These are phyloP conservation scores for Bombyx mandarina DNA, from an alignment of 1,140 invertebrate species.

Conservation along the genomic window DNA sequence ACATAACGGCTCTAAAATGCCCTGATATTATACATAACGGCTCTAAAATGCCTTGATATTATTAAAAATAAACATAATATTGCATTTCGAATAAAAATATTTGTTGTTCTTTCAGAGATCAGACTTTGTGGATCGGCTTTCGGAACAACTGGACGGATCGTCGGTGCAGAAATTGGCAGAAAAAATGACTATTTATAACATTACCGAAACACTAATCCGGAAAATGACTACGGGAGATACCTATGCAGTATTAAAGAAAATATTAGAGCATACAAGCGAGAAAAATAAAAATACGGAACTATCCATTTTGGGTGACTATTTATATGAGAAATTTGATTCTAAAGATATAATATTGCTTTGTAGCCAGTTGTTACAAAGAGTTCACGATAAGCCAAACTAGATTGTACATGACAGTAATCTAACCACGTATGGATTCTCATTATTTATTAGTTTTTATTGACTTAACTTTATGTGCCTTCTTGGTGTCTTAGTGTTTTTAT, in stretches of 20 bases:
- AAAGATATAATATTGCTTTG: constrained; percentile 46
- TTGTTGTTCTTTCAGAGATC: constrained; percentile 29
- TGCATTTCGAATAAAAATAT: no score
- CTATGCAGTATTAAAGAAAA: constrained; percentile 18
- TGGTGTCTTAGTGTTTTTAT: no score
- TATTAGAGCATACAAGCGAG: constrained; percentile 23
- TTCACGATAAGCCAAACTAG: constrained; percentile 24
- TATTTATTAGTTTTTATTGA: no score
- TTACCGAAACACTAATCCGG: constrained; percentile 24
- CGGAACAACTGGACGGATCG: constrained; percentile 23
- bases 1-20: no score
- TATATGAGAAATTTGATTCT: constrained; percentile 29
- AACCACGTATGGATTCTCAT: no score
- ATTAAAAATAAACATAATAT: no score
- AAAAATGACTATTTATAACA: constrained; percentile 19
- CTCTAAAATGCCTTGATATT: no score
- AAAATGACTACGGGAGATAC: constrained; percentile 23
- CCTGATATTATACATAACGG: no score
- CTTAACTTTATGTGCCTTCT: no score
- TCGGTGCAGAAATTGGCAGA: constrained; percentile 30
- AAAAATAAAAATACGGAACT: constrained; percentile 15
- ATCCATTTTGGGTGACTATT: constrained; percentile 29
- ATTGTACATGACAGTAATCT: no score
- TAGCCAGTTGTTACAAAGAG: constrained; percentile 40
- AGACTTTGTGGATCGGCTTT: constrained; percentile 33